Evolutionary conservation across 2,113 vertebrate species (phyloP).

Genomic region (Notechis scutatus): DNA sequence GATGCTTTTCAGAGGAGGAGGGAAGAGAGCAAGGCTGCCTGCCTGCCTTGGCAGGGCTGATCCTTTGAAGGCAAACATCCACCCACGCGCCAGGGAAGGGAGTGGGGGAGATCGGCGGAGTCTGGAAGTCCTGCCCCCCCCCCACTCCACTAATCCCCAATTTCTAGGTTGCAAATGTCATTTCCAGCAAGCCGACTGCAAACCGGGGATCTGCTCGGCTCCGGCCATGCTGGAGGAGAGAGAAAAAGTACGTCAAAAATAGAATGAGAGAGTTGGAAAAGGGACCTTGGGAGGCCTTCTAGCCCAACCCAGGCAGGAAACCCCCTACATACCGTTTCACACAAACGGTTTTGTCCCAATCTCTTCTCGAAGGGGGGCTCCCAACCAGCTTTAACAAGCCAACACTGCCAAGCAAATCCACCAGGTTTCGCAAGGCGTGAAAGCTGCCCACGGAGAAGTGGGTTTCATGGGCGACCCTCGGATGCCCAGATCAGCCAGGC

Average conservation of each 20-base stretch:
- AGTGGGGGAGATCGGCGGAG: slow-evolving; percentile 33
- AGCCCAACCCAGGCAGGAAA: too few relatives aligned
- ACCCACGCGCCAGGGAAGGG: slow-evolving; percentile 42
- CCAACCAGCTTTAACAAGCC: neutral
- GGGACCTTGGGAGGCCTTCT: too few relatives aligned
- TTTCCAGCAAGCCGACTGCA: neutral
- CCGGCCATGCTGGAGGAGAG: too few relatives aligned
- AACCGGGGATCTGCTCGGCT: too few relatives aligned
- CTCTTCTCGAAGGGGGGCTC: too few relatives aligned
- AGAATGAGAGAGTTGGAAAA: too few relatives aligned
- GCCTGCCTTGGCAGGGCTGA: slow-evolving; percentile 37
- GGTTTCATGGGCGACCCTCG: neutral
- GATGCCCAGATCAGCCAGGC: neutral
- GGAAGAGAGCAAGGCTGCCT: slow-evolving; percentile 27
- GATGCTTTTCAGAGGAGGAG: neutral
- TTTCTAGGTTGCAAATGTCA: neutral
- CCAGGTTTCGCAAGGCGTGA: neutral
- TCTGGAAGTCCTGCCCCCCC: slow-evolving; percentile 21
- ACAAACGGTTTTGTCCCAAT: too few relatives aligned
- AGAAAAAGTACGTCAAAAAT: too few relatives aligned
- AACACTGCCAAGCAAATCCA: neutral
- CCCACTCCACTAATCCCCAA: neutral
- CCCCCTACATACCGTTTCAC: too few relatives aligned
- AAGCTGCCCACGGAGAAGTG: neutral
- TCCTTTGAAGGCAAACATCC: slow-evolving; percentile 44